Evolutionary conservation across 2,888 invertebrate species (phyloP), one percentile per base, ranked within the genome.

Genomic region (Bellardia bayeri): DNA sequence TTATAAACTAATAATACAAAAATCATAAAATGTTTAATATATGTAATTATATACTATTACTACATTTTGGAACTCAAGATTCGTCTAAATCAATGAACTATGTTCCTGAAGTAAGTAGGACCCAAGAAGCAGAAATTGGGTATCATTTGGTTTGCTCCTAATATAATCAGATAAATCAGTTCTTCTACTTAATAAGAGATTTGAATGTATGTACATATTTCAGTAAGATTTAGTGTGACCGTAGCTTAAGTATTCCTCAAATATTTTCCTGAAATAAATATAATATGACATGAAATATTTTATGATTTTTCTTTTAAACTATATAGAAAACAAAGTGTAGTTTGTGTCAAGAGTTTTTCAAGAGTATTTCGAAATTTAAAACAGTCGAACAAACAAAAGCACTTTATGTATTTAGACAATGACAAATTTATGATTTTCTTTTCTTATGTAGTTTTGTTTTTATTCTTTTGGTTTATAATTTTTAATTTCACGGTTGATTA

Each of bases 401-500:
- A 82, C 74, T 14, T 49, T 68, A 56, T 63, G 54, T n/a, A 61
- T 69, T 69, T 63, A 80, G 49, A n/a, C 40, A 56, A 42, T 14
- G 23, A n/a, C 30, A 58, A 72, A 45, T 71, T 78, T 37, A 82
- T 75, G 45, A 69, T 54, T 75, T 75, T 63, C n/a, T 71, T 54
- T 76, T 23, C 23, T 23, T 54, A 37, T 63, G 16, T 49, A 56
- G n/a, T 16, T 49, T 82, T 61, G 2, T 66, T 76, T n/a, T 37
- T 37, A 45, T 78, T 45, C 2, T 45, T 78, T 69, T 56, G 8
- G 45, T 63, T 40, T 49, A 66, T 8, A 64, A 80, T 87, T 87
- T 88, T 86, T 89, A 92, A 92, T 92, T 92, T 92, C 92, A 92
- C 92, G 92, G 91, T 92, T 92, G 91, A 91, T 84, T 91, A 90